A percentile compares a stretch with the other conserved stretches of the same genome.
phyloP scores from a whole-genome alignment of 2,888 invertebrate species.

The Rhopalosiphum nymphaeae region DNA sequence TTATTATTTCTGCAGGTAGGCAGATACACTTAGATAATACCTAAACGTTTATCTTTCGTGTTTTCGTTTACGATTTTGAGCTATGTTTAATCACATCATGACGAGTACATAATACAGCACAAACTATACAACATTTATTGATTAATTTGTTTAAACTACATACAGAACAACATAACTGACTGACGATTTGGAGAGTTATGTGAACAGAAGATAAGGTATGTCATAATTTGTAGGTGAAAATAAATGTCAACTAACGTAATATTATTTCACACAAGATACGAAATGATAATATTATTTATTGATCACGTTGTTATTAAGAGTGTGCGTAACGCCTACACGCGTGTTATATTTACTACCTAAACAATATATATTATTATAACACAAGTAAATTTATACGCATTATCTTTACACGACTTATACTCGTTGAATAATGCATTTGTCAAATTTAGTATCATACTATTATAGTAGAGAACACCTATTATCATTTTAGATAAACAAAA shows the following conservation, averaged over 20 bases:
- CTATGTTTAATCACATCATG: not conserved
- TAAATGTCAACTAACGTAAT: not conserved
- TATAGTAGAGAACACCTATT: not conserved
- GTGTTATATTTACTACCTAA: not conserved
- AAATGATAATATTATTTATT: not conserved
- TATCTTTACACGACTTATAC: not conserved
- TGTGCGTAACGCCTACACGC: not conserved
- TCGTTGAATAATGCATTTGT: not conserved
- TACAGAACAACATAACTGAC: not conserved
- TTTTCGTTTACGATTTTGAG: not conserved
- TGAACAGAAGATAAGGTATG: not conserved
- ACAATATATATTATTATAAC: not conserved
- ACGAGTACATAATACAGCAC: not conserved
- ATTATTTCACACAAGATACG: not conserved
- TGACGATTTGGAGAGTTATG: not conserved
- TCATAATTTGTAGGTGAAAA: not conserved
- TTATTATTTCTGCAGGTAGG: not conserved
- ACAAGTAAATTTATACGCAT: not conserved
- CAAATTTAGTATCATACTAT: not conserved
- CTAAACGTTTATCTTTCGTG: not conserved
- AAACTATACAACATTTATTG: not conserved
- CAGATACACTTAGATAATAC: not conserved
- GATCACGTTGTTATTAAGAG: not conserved
- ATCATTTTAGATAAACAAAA: not conserved
- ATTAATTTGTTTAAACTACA: not conserved